A percentile compares a stretch with the other conserved stretches of the same genome.
These are phyloP conservation scores for Dendropsophus ebraccatus DNA, from an alignment of 2,113 vertebrate genomes.

Conservation along the genomic window DNA sequence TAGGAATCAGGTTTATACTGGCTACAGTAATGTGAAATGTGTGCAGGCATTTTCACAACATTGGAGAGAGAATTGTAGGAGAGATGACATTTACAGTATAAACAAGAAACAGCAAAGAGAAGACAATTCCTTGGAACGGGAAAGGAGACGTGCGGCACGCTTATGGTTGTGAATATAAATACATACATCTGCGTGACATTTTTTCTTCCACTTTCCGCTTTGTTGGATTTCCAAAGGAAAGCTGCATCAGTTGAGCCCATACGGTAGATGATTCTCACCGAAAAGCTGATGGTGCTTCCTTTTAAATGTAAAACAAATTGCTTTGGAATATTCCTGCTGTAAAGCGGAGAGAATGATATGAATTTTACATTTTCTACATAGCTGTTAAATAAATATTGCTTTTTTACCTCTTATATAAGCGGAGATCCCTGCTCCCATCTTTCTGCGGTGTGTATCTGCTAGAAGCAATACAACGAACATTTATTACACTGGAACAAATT, in stretches of 20 bases:
- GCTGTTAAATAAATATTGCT: constrained; percentile 20
- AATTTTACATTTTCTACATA: constrained; percentile 7
- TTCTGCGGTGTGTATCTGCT: background rate
- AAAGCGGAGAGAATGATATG: background rate
- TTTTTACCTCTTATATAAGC: constrained; percentile 1
- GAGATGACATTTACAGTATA: background rate
- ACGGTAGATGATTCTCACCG: background rate
- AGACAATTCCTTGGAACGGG: background rate
- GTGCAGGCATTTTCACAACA: background rate
- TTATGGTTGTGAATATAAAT: constrained; percentile 4
- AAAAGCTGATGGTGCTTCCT: constrained; percentile 16
- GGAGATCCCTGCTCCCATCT: background rate
- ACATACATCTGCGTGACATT: background rate
- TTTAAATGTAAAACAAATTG: constrained; percentile 43
- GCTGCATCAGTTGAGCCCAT: background rate
- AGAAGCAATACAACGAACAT: no score
- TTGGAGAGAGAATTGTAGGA: background rate
- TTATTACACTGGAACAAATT: background rate
- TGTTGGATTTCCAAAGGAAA: constrained; percentile 21
- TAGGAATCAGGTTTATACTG: background rate
- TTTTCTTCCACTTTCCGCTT: constrained; percentile 29
- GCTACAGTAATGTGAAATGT: background rate
- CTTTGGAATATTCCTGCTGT: background rate
- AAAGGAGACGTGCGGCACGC: background rate
- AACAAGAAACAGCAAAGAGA: background rate